A percentile compares a stretch with the other conserved stretches of the same genome.
phyloP scores from a whole-genome alignment of 2,113 vertebrate species.

The Pterocles orientalis region DNA sequence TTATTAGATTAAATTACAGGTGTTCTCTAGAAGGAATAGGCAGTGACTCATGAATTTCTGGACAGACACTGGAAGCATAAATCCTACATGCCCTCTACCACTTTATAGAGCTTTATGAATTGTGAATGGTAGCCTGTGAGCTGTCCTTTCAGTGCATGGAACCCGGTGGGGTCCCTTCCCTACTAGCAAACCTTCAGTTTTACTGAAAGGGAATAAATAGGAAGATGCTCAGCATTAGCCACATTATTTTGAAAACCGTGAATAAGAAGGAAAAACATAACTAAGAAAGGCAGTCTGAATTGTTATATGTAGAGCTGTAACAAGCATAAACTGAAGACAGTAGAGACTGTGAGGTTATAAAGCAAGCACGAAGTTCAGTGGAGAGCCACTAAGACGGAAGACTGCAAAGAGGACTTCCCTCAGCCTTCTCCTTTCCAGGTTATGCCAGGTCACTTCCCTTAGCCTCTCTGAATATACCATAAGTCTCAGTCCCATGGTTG shows the following conservation, averaged over 20 bases:
- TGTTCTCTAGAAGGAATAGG: background rate
- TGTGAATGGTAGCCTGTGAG: too few species aligned
- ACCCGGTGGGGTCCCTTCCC: background rate
- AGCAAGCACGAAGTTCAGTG: background rate
- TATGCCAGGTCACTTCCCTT: background rate
- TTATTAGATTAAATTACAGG: background rate
- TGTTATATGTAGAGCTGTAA: background rate
- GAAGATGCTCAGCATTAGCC: background rate
- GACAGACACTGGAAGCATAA: background rate
- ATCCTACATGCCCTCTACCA: background rate
- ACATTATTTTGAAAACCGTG: background rate
- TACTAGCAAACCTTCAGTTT: background rate
- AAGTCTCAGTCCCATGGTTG: background rate
- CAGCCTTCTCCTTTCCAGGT: background rate
- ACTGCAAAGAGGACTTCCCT: background rate
- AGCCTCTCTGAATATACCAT: background rate
- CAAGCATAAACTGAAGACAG: background rate
- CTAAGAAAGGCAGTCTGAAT: background rate
- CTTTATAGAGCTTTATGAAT: background rate
- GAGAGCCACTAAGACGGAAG: background rate
- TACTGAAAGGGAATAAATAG: background rate
- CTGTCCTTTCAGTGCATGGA: background rate
- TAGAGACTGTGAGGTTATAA: background rate
- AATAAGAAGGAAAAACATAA: background rate
- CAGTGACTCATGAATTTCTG: background rate